Base-by-base conservation (phyloP, 2,113 vertebrate genomes). In the Talpa occidentalis region DNA sequence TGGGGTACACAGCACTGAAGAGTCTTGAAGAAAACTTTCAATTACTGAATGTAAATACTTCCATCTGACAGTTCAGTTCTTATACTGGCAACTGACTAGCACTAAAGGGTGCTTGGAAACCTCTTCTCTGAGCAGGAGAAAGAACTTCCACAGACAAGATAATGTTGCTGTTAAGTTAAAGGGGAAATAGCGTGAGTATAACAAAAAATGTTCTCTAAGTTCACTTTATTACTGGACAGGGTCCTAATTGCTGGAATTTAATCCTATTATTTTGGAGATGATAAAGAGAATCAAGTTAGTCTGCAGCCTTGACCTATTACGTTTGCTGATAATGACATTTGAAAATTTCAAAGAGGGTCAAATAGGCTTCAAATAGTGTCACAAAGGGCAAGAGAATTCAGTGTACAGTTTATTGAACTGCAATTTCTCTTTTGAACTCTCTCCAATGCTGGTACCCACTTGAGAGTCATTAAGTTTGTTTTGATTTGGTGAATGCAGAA, bases 401-500 rank as follows among this genome's bases (percentile, higher is more conserved):
- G 92, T 40, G 82, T 9, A 91, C 1, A 88, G 77, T 52, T 91
- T 62, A 26, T 5, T 47, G 67, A 85, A 85, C 28, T 47, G 56
- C 19, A 74, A 70, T 14, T 62, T 91, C 15, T 84, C 17, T 80
- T 64, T 67, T 67, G 62, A 32, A 80, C 54, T 47, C 26, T 84
- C 70, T 69, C 32, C 59, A 11, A 8, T 84, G 35, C 22, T 76
- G 56, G n/a, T 32, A 81, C 22, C n/a, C 19, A 60, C 30, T 78
- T 73, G 60, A 90, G 19, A 70, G 30, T 78, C 28, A 72, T 9
- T 78, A 66, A 78, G 77, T 81, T 95, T 62, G 54, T 85, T 88
- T 91, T 82, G 88, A 88, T 91, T 85, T 86, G 40, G 42, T 89
- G 40, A 95, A 91, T 85, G 16, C 21, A 72, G 95, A 92, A 81